These are phyloP conservation scores for Xanthia icteritia DNA, from an alignment of 2,888 invertebrate species.

Conservation along the genomic window DNA sequence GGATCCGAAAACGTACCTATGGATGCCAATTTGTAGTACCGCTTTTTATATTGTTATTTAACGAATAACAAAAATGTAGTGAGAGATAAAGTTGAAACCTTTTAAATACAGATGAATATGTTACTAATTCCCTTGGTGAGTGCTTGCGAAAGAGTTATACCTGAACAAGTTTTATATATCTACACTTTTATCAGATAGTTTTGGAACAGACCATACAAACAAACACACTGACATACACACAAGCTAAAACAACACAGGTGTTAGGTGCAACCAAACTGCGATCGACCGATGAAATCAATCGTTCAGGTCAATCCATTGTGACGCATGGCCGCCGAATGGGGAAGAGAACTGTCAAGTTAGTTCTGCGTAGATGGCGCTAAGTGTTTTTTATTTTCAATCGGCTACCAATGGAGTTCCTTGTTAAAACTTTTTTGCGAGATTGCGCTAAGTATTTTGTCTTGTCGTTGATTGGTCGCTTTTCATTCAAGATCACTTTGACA, in stretches of 20 bases:
- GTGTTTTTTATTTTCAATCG: background rate
- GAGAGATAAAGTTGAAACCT: background rate
- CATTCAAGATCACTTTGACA: background rate
- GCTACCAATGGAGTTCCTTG: background rate
- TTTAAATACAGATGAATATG: background rate
- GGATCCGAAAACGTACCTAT: background rate
- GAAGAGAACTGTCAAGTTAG: background rate
- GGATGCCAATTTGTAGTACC: background rate
- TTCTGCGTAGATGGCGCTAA: background rate
- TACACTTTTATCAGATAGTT: background rate
- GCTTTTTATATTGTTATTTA: background rate
- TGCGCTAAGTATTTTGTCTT: background rate
- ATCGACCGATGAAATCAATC: conserved; percentile 6
- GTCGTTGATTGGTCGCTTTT: background rate
- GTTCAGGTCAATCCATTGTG: background rate
- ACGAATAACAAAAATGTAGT: background rate
- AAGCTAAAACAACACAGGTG: conserved; percentile 46
- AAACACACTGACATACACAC: conserved; percentile 35
- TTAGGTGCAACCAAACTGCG: background rate
- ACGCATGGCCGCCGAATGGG: background rate
- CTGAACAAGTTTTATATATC: background rate
- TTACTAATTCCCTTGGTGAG: background rate
- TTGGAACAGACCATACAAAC: background rate
- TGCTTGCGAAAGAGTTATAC: background rate
- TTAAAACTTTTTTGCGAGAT: background rate